Base-by-base conservation (phyloP, 2,888 invertebrate genomes). In the Anagyrus pseudococci region DNA sequence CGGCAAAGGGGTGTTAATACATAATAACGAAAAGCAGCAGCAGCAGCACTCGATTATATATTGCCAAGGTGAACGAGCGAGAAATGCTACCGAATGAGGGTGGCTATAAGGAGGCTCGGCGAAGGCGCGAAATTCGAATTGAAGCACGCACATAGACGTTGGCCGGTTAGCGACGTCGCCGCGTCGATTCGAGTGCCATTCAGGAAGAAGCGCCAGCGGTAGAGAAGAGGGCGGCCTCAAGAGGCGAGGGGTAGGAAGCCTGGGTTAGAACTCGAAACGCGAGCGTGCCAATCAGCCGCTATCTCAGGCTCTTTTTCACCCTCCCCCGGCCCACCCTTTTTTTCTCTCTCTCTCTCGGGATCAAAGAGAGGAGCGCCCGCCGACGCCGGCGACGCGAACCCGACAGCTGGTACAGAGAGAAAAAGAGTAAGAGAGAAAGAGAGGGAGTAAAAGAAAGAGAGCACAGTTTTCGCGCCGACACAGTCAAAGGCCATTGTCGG, bases 71-170 rank as follows among this genome's bases (percentile, higher is more conserved):
- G n/a, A n/a, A n/a, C n/a, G n/a, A n/a, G n/a, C n/a, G n/a, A n/a
- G n/a, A n/a, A n/a, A n/a, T n/a, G n/a, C n/a, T n/a, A n/a, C n/a
- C n/a, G n/a, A n/a, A n/a, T n/a, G n/a, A n/a, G n/a, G n/a, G n/a
- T n/a, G n/a, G n/a, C n/a, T n/a, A n/a, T n/a, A n/a, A n/a, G 29
- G 29, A 29, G 29, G 29, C n/a, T n/a, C n/a, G n/a, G 22, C 20
- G 22, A n/a, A 40, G 62, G 58, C 58, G 63, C 58, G 58, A 58
- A 55, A 58, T 63, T 63, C 48, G 40, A 63, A 63, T 54, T 58
- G n/a, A 63, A 63, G 58, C 23, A 41, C 37, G 46, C 56, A n/a
- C n/a, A n/a, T 37, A 37, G 7, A 10, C 46, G 15, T 20, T 22
- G 46, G 33, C n/a, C n/a, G n/a, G n/a, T n/a, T n/a, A n/a, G n/a